Percentiles rank a stretch among this genome's conserved stretches.
Evolutionary conservation across 1,140 invertebrate species (phyloP).

Genomic region (Probaryconus sp.): DNA sequence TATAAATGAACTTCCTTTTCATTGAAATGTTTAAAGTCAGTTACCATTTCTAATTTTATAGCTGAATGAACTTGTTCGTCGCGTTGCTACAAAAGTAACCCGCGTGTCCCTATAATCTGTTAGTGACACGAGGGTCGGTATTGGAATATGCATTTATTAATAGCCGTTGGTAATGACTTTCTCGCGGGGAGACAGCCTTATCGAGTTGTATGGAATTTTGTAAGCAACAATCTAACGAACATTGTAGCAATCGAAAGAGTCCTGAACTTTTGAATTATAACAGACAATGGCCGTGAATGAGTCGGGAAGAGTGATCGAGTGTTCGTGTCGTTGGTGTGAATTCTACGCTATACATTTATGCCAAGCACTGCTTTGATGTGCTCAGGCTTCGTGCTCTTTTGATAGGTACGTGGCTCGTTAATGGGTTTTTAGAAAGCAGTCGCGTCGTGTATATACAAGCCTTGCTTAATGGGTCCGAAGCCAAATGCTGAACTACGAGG

Average conservation of each 20-base stretch:
- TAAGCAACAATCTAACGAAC: constrained; percentile 18
- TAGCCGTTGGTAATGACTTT: constrained; percentile 39
- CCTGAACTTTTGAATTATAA: constrained; percentile 21
- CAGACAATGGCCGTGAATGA: constrained; percentile 24
- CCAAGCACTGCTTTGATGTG: constrained; percentile 36
- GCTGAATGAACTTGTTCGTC: constrained; percentile 27
- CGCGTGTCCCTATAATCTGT: constrained; percentile 21
- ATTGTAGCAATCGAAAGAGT: constrained; percentile 17
- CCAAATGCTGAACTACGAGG: constrained; percentile 30
- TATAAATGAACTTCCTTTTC: too few species aligned
- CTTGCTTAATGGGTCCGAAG: constrained; percentile 45
- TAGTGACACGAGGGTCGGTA: constrained; percentile 10
- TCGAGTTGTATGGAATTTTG: constrained; percentile 29
- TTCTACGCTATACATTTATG: constrained; percentile 30
- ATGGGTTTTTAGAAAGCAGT: constrained; percentile 67
- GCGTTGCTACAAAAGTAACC: constrained; percentile 17
- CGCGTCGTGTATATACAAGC: constrained; percentile 38
- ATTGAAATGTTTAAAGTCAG: too few species aligned
- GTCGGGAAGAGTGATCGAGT: constrained; percentile 40
- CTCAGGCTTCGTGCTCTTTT: constrained; percentile 60
- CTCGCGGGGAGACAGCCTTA: not conserved
- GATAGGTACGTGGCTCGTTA: constrained; percentile 65
- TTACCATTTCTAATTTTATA: too few species aligned
- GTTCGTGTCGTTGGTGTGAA: constrained; percentile 34
- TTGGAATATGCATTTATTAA: constrained; percentile 29